Conservation (phyloP, 1,140 invertebrate species). For the Drosophila albomicans region DNA sequence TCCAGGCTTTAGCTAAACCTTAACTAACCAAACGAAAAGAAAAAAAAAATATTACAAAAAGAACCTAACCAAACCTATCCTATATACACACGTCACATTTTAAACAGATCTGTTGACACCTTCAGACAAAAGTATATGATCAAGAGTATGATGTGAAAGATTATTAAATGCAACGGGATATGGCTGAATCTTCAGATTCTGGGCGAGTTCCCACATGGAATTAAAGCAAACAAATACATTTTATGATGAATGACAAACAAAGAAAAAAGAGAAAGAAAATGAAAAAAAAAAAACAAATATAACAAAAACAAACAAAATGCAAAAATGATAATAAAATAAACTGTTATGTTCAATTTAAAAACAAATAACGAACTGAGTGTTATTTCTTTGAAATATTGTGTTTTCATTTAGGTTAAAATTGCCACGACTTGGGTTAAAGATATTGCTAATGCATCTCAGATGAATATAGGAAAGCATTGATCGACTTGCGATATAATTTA, state of each 20-base stretch:
- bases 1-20: slow-evolving; percentile 36
- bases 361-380: background rate
- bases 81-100: slow-evolving; percentile 16
- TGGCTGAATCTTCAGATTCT: slow-evolving; percentile 13
- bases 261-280: slow-evolving; percentile 21
- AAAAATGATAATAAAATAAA: slow-evolving; percentile 75
- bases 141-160: slow-evolving; percentile 20
- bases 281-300: slow-evolving; percentile 17
- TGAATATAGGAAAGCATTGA: too few relatives aligned
- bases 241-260: slow-evolving; percentile 40
- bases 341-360: slow-evolving; percentile 76
- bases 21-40: slow-evolving; percentile 1
- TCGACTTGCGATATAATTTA: too few relatives aligned
- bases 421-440: background rate
- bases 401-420: background rate
- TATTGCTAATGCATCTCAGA: too few relatives aligned
- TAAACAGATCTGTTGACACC: slow-evolving; percentile 20
- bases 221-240: slow-evolving; percentile 37
- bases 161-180: slow-evolving; percentile 33
- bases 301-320: slow-evolving; percentile 32
- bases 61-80: slow-evolving; percentile 10
- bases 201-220: slow-evolving; percentile 38
- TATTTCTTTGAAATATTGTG: background rate
- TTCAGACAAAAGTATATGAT: slow-evolving; percentile 29
- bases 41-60: too few relatives aligned